A percentile compares a stretch with the other conserved stretches of the same genome.
These are phyloP conservation scores for Anagyrus pseudococci DNA, from an alignment of 2,888 invertebrate genomes.

Conservation along the genomic window DNA sequence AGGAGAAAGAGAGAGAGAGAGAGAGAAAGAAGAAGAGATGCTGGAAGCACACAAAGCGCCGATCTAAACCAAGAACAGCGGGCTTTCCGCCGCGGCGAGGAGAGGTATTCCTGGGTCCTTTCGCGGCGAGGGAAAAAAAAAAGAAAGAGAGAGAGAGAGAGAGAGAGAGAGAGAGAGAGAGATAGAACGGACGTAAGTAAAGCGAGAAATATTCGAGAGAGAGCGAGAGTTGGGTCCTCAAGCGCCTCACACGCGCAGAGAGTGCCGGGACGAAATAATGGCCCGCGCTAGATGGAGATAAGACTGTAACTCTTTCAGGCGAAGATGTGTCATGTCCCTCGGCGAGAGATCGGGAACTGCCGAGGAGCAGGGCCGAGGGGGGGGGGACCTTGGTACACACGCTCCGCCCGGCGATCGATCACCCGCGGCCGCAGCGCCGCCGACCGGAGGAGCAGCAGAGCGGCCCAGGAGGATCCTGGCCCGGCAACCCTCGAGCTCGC, in stretches of 20 bases:
- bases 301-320: constrained; percentile 38
- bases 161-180: too few relatives aligned
- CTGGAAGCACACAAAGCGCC: too few relatives aligned
- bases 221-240: constrained; percentile 19
- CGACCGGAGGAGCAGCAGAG: neutral
- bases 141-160: too few relatives aligned
- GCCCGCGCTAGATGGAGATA: constrained; percentile 37
- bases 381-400: constrained; percentile 18
- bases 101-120: too few relatives aligned
- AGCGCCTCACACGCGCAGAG: neutral
- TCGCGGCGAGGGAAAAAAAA: too few relatives aligned
- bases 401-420: constrained; percentile 34
- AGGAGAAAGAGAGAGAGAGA: too few relatives aligned
- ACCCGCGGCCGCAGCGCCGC: constrained; percentile 7
- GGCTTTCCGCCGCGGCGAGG: too few relatives aligned
- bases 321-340: constrained; percentile 37
- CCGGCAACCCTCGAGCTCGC: neutral
- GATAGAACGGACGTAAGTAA: too few relatives aligned
- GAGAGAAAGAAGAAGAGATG: too few relatives aligned
- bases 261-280: constrained; percentile 30
- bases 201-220: constrained; percentile 34
- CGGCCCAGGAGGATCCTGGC: neutral
- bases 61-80: too few relatives aligned
- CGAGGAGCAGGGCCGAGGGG: constrained; percentile 12
- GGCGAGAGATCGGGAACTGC: constrained; percentile 20